A percentile compares a stretch with the other conserved stretches of the same genome.
These are phyloP conservation scores for Coreoperca whiteheadi DNA, from an alignment of 2,113 vertebrate species.

Conservation along the genomic window DNA sequence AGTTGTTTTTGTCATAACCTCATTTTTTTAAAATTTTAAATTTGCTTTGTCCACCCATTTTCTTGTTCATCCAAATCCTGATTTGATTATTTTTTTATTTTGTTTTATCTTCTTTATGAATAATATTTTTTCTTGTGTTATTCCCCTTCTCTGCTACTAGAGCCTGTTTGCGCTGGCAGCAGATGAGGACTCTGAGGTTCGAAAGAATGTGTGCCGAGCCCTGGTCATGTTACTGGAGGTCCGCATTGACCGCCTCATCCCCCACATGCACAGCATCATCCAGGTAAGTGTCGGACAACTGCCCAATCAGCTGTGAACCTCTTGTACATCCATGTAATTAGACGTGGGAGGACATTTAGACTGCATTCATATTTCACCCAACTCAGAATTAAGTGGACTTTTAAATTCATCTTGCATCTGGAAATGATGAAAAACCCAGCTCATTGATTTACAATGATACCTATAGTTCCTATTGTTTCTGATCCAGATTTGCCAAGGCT, in stretches of 20 bases:
- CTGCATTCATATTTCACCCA: background rate
- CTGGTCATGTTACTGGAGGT: constrained; percentile 96
- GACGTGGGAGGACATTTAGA: background rate
- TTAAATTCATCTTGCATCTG: constrained; percentile 13
- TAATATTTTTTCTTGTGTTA: background rate
- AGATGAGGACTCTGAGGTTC: constrained; percentile 89
- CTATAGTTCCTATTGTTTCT: constrained; percentile 64
- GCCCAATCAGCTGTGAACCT: background rate
- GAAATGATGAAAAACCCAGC: constrained; percentile 72
- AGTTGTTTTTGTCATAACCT: background rate
- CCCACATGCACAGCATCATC: constrained; percentile 97
- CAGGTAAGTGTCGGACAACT: constrained; percentile 81
- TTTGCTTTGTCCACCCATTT: background rate
- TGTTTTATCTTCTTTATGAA: no score
- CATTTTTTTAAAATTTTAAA: no score
- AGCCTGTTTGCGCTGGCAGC: constrained; percentile 88
- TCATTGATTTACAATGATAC: constrained; percentile 76
- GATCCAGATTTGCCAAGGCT: constrained; percentile 52
- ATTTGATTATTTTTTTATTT: no score
- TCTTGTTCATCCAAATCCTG: background rate
- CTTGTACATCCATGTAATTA: background rate
- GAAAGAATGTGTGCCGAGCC: constrained; percentile 94
- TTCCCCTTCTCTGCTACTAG: constrained; percentile 66
- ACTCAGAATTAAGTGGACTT: background rate
- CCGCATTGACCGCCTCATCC: constrained; percentile 93